A percentile compares a stretch with the other conserved stretches of the same genome.
Evolutionary conservation across 2,113 vertebrate genomes (phyloP).

Genomic region (Thamnophis sirtalis): DNA sequence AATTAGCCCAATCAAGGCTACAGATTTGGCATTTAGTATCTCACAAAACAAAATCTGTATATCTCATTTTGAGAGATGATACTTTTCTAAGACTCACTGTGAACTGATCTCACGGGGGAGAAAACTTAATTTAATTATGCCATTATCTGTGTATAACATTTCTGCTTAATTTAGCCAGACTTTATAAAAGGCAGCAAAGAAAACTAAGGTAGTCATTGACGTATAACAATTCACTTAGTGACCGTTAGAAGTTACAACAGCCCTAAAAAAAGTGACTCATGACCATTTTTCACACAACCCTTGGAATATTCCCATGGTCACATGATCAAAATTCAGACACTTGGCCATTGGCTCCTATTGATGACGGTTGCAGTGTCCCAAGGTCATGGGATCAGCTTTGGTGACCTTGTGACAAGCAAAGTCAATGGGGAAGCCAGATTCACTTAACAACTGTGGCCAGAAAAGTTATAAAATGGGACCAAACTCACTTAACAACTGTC

Average conservation of each 20-base stretch:
- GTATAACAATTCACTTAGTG: background rate
- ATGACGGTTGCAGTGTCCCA: background rate
- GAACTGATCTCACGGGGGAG: background rate
- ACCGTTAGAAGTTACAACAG: background rate
- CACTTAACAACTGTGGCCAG: background rate
- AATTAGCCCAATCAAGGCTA: background rate
- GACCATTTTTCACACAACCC: background rate
- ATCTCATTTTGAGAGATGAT: background rate
- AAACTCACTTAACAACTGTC: background rate
- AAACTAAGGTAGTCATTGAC: background rate
- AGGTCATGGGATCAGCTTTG: background rate
- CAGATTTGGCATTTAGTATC: background rate
- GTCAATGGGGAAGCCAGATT: background rate
- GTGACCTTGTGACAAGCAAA: background rate
- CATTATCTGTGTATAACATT: background rate
- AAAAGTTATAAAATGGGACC: background rate
- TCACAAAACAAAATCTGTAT: background rate
- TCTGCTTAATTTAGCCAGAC: too few species aligned
- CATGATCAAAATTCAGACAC: background rate
- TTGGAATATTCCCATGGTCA: background rate
- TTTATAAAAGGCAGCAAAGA: background rate
- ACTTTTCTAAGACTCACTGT: background rate
- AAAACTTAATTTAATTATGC: background rate
- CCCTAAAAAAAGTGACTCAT: background rate
- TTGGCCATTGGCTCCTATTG: background rate